Conservation (phyloP, 2,888 invertebrate species). For the Meta bourneti region DNA sequence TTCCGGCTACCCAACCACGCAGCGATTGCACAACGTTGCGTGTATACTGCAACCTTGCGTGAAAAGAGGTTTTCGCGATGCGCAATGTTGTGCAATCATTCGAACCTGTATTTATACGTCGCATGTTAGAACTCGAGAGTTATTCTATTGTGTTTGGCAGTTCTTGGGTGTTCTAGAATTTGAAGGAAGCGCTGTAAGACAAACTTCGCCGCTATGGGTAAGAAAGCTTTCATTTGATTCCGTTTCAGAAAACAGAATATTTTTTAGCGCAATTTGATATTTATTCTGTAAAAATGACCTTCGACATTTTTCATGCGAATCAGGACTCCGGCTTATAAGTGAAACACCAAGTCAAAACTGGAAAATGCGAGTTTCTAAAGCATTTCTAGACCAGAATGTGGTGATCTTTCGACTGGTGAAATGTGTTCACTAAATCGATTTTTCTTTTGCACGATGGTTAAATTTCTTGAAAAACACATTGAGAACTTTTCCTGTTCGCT, state of each 20-base stretch:
- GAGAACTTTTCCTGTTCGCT: no score
- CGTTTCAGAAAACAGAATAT: neutral
- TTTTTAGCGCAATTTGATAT: no score
- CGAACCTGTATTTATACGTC: constrained; percentile 17
- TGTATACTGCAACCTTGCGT: neutral
- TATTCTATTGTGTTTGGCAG: neutral
- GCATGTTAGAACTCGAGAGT: neutral
- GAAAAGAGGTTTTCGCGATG: neutral
- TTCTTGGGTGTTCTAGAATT: neutral
- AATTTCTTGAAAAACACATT: no score
- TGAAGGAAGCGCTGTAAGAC: neutral
- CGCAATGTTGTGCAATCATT: constrained; percentile 35
- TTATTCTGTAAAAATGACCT: no score
- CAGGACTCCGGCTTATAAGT: no score
- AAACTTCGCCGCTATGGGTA: constrained; percentile 14
- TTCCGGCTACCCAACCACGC: neutral
- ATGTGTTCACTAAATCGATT: no score
- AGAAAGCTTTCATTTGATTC: constrained; percentile 7
- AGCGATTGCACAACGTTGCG: constrained; percentile 46
- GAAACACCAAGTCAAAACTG: no score
- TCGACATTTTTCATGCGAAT: no score
- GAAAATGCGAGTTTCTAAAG: no score
- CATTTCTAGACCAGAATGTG: no score
- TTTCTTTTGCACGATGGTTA: no score
- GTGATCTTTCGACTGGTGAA: no score